phyloP scores from a whole-genome alignment of 2,888 invertebrate species.

The Ophion ellenae region DNA sequence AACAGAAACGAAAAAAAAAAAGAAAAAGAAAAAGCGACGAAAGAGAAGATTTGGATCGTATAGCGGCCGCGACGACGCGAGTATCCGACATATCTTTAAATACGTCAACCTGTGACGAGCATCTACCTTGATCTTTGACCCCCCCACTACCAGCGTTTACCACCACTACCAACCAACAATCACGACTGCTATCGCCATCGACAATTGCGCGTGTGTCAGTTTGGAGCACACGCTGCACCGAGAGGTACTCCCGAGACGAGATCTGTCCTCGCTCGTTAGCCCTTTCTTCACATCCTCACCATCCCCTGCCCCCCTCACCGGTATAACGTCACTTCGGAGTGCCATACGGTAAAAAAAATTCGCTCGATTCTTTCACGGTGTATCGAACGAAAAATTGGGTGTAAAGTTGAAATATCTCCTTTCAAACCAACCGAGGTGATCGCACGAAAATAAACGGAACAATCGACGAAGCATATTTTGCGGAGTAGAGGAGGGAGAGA shows the following conservation, averaged over 20 bases:
- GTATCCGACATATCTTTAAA: neutral
- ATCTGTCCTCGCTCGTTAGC: neutral
- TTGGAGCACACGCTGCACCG: constrained; percentile 19
- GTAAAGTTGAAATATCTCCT: too few relatives aligned
- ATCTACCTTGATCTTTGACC: constrained; percentile 62
- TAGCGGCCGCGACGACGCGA: too few relatives aligned
- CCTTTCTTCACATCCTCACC: neutral
- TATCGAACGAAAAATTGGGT: too few relatives aligned
- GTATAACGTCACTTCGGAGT: too few relatives aligned
- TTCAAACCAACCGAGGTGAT: too few relatives aligned
- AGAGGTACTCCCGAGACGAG: neutral
- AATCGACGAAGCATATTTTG: constrained; percentile 19
- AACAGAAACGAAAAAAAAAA: too few relatives aligned
- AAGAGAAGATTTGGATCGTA: neutral
- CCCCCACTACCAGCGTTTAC: constrained; percentile 10
- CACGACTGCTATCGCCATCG: constrained; percentile 1
- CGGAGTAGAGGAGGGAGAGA: neutral
- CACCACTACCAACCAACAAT: neutral
- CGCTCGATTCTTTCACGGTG: too few relatives aligned
- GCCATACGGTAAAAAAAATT: too few relatives aligned
- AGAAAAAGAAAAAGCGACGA: too few relatives aligned
- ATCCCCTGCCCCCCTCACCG: too few relatives aligned
- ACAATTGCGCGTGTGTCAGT: constrained; percentile 28
- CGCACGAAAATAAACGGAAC: neutral
- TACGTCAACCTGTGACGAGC: constrained; percentile 38